Evolutionary conservation across 2,797 vertebrate genomes (phyloP).

Genomic region (Syngnathus acus): DNA sequence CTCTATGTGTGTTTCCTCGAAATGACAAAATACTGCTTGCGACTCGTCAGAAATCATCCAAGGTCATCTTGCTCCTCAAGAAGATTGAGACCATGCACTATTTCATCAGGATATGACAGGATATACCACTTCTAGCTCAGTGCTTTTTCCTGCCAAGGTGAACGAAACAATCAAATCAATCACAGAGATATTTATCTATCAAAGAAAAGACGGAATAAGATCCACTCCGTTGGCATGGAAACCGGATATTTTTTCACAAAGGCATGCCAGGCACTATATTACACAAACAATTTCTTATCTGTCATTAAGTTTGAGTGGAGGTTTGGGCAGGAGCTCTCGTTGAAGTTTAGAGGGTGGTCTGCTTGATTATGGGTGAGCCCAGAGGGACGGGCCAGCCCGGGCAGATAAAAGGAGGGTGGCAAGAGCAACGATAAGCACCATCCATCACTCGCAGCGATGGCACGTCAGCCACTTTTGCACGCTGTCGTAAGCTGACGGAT

Average conservation of each 20-base stretch:
- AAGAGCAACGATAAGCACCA: constrained; percentile 46
- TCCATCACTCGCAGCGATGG: constrained; percentile 61
- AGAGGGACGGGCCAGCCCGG: constrained; percentile 53
- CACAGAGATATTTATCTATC: constrained; percentile 49
- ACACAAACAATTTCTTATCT: constrained; percentile 61
- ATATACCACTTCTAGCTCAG: background rate
- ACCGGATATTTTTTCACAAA: constrained; percentile 55
- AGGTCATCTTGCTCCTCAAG: constrained; percentile 6
- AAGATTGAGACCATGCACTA: background rate
- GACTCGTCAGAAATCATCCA: background rate
- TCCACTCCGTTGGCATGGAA: constrained; percentile 26
- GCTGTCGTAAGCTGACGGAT: constrained; percentile 59
- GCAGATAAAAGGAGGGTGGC: constrained; percentile 59
- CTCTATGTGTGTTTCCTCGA: background rate
- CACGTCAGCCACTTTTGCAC: constrained; percentile 57
- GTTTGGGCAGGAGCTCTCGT: constrained; percentile 33
- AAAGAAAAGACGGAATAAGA: constrained; percentile 29
- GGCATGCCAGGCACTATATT: constrained; percentile 41
- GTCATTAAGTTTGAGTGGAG: constrained; percentile 58
- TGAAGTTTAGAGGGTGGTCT: constrained; percentile 50
- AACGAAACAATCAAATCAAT: constrained; percentile 69
- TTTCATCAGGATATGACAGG: constrained; percentile 7
- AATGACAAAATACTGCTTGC: background rate
- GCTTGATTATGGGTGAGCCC: constrained; percentile 60
- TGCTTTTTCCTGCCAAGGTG: constrained; percentile 57